phyloP scores from a whole-genome alignment of 2,888 invertebrate species.

The Tenodera sinensis region DNA sequence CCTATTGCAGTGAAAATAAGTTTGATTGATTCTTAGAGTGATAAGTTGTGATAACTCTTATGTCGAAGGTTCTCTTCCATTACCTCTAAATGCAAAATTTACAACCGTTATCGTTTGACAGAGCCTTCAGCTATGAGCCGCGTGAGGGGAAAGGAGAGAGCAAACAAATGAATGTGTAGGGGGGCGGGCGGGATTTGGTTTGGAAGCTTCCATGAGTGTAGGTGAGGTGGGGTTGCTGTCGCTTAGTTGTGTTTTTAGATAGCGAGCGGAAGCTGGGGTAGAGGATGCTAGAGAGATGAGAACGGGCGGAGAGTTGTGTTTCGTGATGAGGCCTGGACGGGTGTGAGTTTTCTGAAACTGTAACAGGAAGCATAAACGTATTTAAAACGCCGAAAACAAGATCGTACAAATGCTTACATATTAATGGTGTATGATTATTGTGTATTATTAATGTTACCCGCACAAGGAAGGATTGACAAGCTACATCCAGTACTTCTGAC shows the following conservation, averaged over 20 bases:
- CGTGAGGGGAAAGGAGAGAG: background rate
- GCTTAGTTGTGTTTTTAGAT: conserved; percentile 13
- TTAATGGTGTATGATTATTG: background rate
- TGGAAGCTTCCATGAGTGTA: conserved; percentile 25
- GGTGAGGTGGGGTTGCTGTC: conserved; percentile 19
- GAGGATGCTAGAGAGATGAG: background rate
- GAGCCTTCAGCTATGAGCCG: background rate
- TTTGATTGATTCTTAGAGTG: too few species aligned
- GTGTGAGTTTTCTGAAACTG: background rate
- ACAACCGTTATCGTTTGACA: background rate
- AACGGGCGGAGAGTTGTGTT: background rate
- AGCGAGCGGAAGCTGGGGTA: conserved; percentile 8
- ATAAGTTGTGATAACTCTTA: too few species aligned
- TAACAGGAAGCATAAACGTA: background rate
- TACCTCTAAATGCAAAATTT: background rate
- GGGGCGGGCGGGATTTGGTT: conserved; percentile 20
- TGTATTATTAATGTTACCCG: background rate
- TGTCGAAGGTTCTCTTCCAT: too few species aligned
- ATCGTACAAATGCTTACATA: background rate
- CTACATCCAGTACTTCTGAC: background rate
- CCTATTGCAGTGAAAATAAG: too few species aligned
- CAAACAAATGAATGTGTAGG: conserved; percentile 28
- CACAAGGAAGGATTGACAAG: background rate
- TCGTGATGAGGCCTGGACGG: background rate
- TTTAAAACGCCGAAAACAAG: background rate